Evolutionary conservation across 2,888 invertebrate species (phyloP), one percentile per base, ranked within the genome.

Genomic region (Idaea dimidiata): DNA sequence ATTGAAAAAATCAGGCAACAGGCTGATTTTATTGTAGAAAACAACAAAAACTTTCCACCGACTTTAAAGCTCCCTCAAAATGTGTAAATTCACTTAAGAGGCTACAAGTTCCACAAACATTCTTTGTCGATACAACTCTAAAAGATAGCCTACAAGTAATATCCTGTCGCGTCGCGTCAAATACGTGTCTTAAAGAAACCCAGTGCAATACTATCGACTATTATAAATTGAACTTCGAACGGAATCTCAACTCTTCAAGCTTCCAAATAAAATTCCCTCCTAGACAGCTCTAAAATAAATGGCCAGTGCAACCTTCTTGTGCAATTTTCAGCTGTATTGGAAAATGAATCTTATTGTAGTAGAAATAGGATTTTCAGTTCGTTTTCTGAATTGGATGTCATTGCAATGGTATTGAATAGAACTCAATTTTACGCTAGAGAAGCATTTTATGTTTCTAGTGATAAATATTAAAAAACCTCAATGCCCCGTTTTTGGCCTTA

Each of bases 371-470:
- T 2, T 43, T 65, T 64, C 66, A 58, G 73, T 64, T 68, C 70
- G 60, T 65, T 58, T 72, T 74, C 69, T 73, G 65, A 64, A 63
- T 68, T 60, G 61, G 70, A 76, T 77, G 78, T 80, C 79, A 75
- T 73, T 74, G 80, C 83, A 84, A 85, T 82, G 74, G 78, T 74
- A 77, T 66, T 70, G 71, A 76, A 77, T 72, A 77, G 79, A 80
- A 81, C 81, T 84, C 84, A 85, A 86, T 87, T 87, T 86, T 80
- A 80, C 82, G 80, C 75, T 76, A 77, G 80, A 82, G 76, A 77
- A 82, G 78, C 78, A 78, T 76, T 79, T 74, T 70, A 71, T 72
- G 77, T 73, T 67, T 73, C 14, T 6, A 16, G 56, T 54, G 24
- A 58, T 17, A 58, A 60, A 62, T 10, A 33, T 10, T 7, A 10